Evolutionary conservation across 2,797 vertebrate species (phyloP), one percentile per base, ranked within the genome.

Genomic region (Helicolenus hilgendorfi): DNA sequence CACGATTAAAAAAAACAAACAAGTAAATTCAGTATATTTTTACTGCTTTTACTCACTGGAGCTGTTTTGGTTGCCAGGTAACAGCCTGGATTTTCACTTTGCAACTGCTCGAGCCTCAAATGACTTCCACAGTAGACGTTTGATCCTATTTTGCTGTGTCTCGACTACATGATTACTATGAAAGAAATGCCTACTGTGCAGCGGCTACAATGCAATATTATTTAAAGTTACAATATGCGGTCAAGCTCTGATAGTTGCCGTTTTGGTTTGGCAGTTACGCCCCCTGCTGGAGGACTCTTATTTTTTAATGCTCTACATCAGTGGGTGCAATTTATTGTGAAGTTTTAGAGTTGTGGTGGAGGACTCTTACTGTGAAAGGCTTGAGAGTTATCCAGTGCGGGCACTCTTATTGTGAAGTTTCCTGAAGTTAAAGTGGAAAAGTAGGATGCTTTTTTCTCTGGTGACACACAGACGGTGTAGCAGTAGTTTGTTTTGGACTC

Each of bases 141-240:
- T 82, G 71, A 56, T 81, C 20, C 35, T 55, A 38, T 79, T 84
- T 83, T 89, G 81, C 81, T 49, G 86, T 84, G 68, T 87, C 62
- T 86, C 24, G 53, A 27, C 77, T 36, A 77, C 31, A 24, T 27
- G 18, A 33, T 56, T 18, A 70, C 69, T 59, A 70, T 58, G 67
- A 87, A 77, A 87, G 58, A 56, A 87, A 65, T 22, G 45, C 67
- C 79, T 80, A 49, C 79, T 56, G 81, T 86, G 70, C 84, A 84
- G 79, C 85, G 87, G 91, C 94, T 93, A 87, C 87, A 92, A 84
- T 95, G 92, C 91, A 94, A 91, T 92, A 85, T 88, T 81, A 87
- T 88, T 86, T 93, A 77, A 71, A 76, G 59, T 81, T 35, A 88
- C 68, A 59, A 81, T 7, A 33, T 2, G 68, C 41, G 45, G 15